Evolutionary conservation across 2,888 invertebrate genomes (phyloP).

Genomic region (Nephrotoma flavescens): DNA sequence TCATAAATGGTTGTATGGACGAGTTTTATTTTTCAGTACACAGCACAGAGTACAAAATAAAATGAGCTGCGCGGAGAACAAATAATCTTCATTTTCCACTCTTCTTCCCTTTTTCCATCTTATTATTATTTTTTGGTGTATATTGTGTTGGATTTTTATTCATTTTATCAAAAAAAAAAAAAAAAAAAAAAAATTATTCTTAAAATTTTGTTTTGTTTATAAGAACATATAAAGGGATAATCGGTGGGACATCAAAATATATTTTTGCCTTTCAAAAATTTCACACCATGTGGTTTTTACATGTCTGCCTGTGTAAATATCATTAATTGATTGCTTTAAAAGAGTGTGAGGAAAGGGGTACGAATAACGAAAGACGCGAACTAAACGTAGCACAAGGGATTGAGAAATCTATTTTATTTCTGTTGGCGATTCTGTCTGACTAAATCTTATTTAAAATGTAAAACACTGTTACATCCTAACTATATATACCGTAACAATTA

Average conservation of each 20-base stretch:
- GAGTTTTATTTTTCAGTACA: not conserved
- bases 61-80: not conserved
- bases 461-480: not conserved
- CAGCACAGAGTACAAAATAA: not conserved
- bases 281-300: not conserved
- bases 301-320: not conserved
- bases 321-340: not conserved
- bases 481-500: not conserved
- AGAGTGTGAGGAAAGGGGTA: not conserved
- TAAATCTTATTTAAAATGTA: not conserved
- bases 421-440: not conserved
- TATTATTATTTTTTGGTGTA: not conserved
- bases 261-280: slow-evolving; percentile 1
- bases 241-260: slow-evolving; percentile 3
- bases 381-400: not conserved
- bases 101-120: not conserved
- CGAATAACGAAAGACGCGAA: not conserved
- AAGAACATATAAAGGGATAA: not conserved
- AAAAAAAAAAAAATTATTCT: not conserved
- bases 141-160: not conserved
- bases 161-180: not conserved
- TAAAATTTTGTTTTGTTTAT: not conserved
- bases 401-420: not conserved
- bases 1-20: not conserved
- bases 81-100: not conserved